Base-by-base conservation (phyloP, 2,797 vertebrate genomes). In the Melanogrammus aeglefinus region DNA sequence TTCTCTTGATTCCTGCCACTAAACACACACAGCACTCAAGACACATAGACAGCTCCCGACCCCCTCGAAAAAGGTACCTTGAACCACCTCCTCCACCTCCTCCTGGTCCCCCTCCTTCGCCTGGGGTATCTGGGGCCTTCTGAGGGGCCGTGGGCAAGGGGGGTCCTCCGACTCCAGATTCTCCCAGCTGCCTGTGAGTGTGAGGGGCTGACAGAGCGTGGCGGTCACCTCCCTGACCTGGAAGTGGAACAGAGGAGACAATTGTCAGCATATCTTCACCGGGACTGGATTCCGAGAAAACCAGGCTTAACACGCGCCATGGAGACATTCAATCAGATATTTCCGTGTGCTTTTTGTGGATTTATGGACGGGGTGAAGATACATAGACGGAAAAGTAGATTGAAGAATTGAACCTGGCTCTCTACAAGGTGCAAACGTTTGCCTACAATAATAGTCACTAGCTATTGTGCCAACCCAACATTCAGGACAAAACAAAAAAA, bases 151-250 rank as follows among this genome's bases (percentile, higher is more conserved):
- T 16, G 69, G 70, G 39, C 72, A 6, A 47, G 90, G 89, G 6
- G 80, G 35, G 24, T 75, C 76, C 10, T 80, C 82, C 1, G 73
- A 81, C 8, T 85, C 84, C 78, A 90, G 74, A 38, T 12, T 82
- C 29, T 83, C 87, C 72, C 80, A 87, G 83, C 84, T 84, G 41
- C 81, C 69, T 0, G 78, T 79, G 38, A 69, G 63, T 4, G n/a
- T 13, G n/a, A 87, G 63, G 0, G 92, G 88, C 0, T 5, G 83
- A 75, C 76, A 89, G 47, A 95, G 2, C 71, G 86, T 88, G 41
- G 92, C 83, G 0, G 94, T 91, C 80, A 93, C 83, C 77, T 83
- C 84, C 72, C 92, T 94, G 27, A 98, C 85, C 85, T 96, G 90
- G 0, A 80, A 18, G 70, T 16, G 78, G 83, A 39, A 85, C 10